Conservation (phyloP, 2,113 vertebrate species). For the Thinocorus orbignyianus region DNA sequence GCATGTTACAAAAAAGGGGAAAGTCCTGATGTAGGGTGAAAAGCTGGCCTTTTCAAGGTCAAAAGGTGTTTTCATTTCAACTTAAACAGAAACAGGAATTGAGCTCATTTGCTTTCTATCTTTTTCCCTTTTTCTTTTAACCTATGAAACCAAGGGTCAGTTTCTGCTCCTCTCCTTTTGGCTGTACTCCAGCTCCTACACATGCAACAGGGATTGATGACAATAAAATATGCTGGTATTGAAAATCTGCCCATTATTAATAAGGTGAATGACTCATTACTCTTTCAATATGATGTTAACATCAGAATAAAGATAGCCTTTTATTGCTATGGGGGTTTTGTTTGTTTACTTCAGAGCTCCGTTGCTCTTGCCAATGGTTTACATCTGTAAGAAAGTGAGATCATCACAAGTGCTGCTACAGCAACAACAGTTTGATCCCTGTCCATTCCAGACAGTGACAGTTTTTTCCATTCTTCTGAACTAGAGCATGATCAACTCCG, state of each 20-base stretch:
- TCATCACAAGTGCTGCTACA: not conserved
- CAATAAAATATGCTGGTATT: conserved; percentile 30
- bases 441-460: not conserved
- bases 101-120: not conserved
- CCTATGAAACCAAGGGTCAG: not conserved
- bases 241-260: conserved; percentile 50
- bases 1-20: not conserved
- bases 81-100: not conserved
- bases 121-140: not conserved
- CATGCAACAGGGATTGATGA: not conserved
- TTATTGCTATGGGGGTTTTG: not conserved
- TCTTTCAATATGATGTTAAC: conserved; percentile 5
- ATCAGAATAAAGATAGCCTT: not conserved
- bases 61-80: not conserved
- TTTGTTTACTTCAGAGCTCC: conserved; percentile 42
- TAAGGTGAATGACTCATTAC: conserved; percentile 33
- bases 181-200: conserved; percentile 17
- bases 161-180: not conserved
- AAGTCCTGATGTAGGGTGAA: not conserved
- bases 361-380: conserved; percentile 19
- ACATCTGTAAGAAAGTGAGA: conserved; percentile 14
- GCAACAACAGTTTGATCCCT: not conserved
- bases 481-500: not conserved
- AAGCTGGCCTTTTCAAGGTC: not conserved
- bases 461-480: conserved; percentile 40